Evolutionary conservation across 2,113 vertebrate species (phyloP), one percentile per base, ranked within the genome.

Genomic region (Sula dactylatra): DNA sequence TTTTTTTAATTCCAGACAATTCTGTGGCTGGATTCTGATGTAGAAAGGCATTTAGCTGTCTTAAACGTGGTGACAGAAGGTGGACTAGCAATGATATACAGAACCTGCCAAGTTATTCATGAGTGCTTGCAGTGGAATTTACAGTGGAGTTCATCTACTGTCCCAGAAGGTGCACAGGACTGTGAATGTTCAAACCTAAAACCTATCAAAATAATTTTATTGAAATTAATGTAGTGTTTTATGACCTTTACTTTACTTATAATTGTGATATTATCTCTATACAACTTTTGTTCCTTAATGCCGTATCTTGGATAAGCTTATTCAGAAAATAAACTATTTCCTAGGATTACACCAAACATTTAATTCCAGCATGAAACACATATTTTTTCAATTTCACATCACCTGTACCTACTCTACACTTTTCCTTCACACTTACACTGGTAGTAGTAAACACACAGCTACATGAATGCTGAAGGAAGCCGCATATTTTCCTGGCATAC

Each of bases 1-100:
- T 90, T 97, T 65, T 95, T 40, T 78, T 95, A 94, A 95, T 95
- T 96, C 95, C 96, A 95, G 86, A 95, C 82, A 93, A 91, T 93
- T 95, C 96, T 95, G 93, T 95, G 94, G 88, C 86, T 94, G 12
- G 54, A 86, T 91, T 95, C 83, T 91, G 86, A 76, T 87, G 78
- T 4, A 77, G 76, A 96, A 96, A 89, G 55, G 54, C 91, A 94
- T 95, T 93, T 87, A 93, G 81, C 67, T 93, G 72, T 78, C 72
- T 86, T 96, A 91, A 92, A 82, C 2, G 2, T 80, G 44, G 71
- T 90, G 84, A 89, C 83, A 94, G 94, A 94, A 95, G 86, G 95
- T 95, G 66, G 81, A 85, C 82, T 76, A 65, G 78, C 81, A 85
- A 34, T 76, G 83, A 67, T 74, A n/a, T 56, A 76, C 40, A 49